Evolutionary conservation across 2,797 vertebrate genomes (phyloP).

Genomic region (Enteromius afrohamiltoni): DNA sequence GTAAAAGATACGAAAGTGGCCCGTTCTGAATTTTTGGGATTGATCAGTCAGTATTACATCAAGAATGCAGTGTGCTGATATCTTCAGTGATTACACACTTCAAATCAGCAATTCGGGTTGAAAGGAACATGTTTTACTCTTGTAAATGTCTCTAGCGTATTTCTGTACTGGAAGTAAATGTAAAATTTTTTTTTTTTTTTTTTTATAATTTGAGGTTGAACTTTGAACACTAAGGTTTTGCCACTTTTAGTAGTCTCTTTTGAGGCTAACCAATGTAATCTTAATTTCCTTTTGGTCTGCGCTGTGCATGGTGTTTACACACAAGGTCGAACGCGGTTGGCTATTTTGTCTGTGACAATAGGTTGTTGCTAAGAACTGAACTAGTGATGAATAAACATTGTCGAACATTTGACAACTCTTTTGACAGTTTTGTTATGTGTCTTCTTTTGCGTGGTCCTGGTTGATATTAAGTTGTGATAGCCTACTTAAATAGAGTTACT

Average conservation of each 20-base stretch:
- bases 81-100: not conserved
- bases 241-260: constrained; percentile 16
- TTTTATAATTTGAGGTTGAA: not conserved
- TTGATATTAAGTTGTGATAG: not conserved
- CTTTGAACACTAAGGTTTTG: constrained; percentile 17
- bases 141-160: not conserved
- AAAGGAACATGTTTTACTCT: not conserved
- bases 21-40: not conserved
- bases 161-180: constrained; percentile 6
- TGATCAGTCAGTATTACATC: constrained; percentile 1
- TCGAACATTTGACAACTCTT: not conserved
- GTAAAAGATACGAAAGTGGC: constrained; percentile 1
- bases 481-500: not conserved
- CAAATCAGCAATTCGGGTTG: not conserved
- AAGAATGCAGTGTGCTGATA: not conserved
- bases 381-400: constrained; percentile 27
- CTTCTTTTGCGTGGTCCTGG: not conserved
- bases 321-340: constrained; percentile 17
- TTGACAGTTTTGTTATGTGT: not conserved
- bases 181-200: not conserved
- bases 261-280: not conserved
- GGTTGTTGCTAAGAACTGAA: constrained; percentile 16
- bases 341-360: constrained; percentile 32
- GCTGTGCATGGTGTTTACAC: constrained; percentile 20
- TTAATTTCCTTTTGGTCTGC: not conserved